These are phyloP conservation scores for Achroia grisella DNA, from an alignment of 1,140 invertebrate genomes.

Conservation along the genomic window DNA sequence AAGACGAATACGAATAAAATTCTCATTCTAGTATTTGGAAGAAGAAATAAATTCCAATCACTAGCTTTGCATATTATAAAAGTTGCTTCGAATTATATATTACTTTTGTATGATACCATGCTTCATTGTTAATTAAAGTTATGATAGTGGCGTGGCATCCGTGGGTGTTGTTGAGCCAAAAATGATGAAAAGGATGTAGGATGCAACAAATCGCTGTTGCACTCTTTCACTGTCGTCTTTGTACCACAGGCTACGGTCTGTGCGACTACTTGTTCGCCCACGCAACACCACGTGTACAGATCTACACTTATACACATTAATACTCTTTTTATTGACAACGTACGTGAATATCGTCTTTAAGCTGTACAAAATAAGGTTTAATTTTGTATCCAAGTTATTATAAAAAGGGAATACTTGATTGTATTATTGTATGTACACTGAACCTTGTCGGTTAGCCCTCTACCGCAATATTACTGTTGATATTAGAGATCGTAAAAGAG, in stretches of 20 bases:
- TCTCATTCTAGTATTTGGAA: no score
- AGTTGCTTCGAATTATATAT: no score
- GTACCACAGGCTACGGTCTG: constrained; percentile 8
- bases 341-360: no score
- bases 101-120: no score
- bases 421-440: constrained; percentile 3
- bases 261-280: constrained; percentile 43
- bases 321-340: no score
- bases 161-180: no score
- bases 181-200: constrained; percentile 1
- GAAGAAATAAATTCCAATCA: no score
- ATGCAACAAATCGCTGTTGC: constrained; percentile 11
- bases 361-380: no score
- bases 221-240: constrained; percentile 6
- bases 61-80: no score
- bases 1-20: no score
- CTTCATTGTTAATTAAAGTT: no score
- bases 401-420: constrained; percentile 6
- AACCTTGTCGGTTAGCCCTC: constrained; percentile 3
- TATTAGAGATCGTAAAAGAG: background rate
- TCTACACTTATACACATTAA: constrained; percentile 11
- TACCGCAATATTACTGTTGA: constrained; percentile 1
- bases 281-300: constrained; percentile 27
- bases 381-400: background rate
- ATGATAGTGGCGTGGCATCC: no score